phyloP scores from a whole-genome alignment of 2,797 vertebrate species.

The Limosa lapponica region DNA sequence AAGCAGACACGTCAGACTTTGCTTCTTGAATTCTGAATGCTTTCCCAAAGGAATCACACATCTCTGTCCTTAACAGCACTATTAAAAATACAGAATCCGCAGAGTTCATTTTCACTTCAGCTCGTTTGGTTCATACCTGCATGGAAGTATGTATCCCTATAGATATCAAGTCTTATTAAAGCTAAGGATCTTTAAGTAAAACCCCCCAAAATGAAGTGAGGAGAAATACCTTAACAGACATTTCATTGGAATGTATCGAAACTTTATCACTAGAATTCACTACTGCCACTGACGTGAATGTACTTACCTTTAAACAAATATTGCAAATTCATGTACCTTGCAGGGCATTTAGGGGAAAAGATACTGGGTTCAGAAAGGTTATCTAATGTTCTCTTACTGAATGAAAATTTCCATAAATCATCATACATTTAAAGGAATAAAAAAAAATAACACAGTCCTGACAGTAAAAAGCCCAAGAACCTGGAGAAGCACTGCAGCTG shows the following conservation, averaged over 20 bases:
- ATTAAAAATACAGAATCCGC: background rate
- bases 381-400: background rate
- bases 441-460: background rate
- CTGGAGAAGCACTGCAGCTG: background rate
- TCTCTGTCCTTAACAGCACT: background rate
- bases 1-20: background rate
- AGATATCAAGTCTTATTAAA: background rate
- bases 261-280: background rate
- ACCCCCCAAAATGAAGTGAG: background rate
- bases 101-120: background rate
- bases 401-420: background rate
- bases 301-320: background rate
- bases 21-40: background rate
- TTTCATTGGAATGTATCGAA: background rate
- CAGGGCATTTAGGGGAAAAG: background rate
- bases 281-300: background rate
- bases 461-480: background rate
- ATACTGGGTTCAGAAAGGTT: background rate
- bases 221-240: background rate
- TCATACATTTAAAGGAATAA: background rate
- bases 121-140: background rate
- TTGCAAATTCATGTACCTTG: background rate
- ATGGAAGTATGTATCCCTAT: background rate
- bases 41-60: background rate
- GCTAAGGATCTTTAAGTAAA: background rate